Conservation (phyloP, 2,113 vertebrate genomes). For the Sebastes fasciatus region DNA sequence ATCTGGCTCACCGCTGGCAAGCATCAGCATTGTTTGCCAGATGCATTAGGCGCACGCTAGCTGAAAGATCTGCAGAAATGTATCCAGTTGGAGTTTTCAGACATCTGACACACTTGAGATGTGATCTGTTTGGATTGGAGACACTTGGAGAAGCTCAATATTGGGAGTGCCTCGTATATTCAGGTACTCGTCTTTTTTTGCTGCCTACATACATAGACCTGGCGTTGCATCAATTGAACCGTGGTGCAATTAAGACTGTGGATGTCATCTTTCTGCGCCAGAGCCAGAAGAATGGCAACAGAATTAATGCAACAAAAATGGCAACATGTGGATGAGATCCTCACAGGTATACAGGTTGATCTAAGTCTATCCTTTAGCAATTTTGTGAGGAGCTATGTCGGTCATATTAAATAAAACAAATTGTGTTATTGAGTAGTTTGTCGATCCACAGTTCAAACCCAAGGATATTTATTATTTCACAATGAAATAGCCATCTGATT, state of each 20-base stretch:
- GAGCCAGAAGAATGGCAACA: neutral
- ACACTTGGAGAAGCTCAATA: conserved; percentile 6
- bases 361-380: neutral
- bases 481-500: no score
- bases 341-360: neutral
- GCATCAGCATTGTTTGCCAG: conserved; percentile 45
- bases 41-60: conserved; percentile 24
- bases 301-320: neutral
- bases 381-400: neutral
- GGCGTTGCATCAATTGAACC: neutral
- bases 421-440: neutral
- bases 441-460: neutral
- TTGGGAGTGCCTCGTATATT: conserved; percentile 3
- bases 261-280: neutral
- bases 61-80: neutral
- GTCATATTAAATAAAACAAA: no score
- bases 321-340: neutral
- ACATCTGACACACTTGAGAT: conserved; percentile 21
- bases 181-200: neutral
- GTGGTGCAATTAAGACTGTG: neutral
- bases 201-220: neutral
- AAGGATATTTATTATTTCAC: no score
- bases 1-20: conserved; percentile 34
- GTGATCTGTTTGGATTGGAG: conserved; percentile 30
- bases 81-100: conserved; percentile 30